Percentiles rank a stretch among this genome's conserved stretches.
Conservation (phyloP, 2,113 vertebrate species). For the Numenius arquata region DNA sequence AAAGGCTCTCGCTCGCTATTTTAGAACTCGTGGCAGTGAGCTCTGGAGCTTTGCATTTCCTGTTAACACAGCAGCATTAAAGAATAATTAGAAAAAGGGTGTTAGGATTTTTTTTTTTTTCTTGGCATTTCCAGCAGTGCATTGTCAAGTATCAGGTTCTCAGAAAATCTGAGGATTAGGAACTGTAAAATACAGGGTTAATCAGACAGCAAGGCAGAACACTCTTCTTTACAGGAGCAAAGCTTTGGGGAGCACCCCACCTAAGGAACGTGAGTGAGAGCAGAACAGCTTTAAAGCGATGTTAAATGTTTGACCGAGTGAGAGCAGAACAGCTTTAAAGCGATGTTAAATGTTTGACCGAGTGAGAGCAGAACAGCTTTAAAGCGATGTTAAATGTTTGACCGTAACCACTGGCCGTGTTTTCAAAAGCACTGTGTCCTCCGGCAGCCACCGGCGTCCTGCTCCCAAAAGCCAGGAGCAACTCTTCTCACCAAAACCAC, state of each 20-base stretch:
- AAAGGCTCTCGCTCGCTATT: rapidly evolving
- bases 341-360: neutral
- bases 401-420: rapidly evolving
- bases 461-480: neutral
- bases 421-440: neutral
- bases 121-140: rapidly evolving
- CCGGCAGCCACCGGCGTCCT: neutral
- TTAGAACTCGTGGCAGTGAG: neutral
- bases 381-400: neutral
- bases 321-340: neutral
- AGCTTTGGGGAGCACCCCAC: neutral
- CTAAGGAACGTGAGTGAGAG: neutral
- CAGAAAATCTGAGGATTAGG: neutral
- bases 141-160: neutral
- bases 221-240: neutral
- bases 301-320: neutral
- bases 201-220: neutral
- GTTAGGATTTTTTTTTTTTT: neutral
- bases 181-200: rapidly evolving
- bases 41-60: neutral
- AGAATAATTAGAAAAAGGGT: neutral
- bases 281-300: neutral
- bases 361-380: neutral
- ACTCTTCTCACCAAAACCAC: neutral
- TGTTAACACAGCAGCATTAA: neutral